Percentiles rank a stretch among this genome's conserved stretches.
These are phyloP conservation scores for Dendrocincla tyrannina DNA, from an alignment of 2,797 vertebrate species.

Conservation along the genomic window DNA sequence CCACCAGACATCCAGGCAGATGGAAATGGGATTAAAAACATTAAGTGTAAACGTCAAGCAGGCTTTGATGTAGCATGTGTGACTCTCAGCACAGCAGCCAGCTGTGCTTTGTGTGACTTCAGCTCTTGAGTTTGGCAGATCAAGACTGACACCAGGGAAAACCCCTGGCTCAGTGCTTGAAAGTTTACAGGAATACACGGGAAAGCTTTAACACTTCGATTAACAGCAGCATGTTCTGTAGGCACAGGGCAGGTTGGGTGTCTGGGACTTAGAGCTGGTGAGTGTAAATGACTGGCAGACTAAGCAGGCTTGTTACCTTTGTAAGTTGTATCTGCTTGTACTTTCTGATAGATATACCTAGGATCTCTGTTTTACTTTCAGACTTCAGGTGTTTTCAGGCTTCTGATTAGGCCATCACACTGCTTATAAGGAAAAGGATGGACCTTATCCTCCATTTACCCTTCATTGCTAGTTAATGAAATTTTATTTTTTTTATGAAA, in stretches of 20 bases:
- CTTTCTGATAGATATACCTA: not conserved
- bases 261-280: not conserved
- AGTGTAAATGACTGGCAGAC: not conserved
- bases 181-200: not conserved
- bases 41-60: not conserved
- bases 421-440: not conserved
- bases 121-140: not conserved
- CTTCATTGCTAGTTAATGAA: not conserved
- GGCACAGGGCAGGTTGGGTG: fast-evolving
- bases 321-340: not conserved
- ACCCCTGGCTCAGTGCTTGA: not conserved
- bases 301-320: not conserved
- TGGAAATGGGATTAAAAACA: not conserved
- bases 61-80: not conserved
- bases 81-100: not conserved
- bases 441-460: not conserved
- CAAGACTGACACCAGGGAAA: not conserved
- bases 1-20: fast-evolving
- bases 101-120: not conserved
- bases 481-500: not conserved
- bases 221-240: not conserved
- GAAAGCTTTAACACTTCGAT: not conserved
- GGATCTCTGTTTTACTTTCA: not conserved
- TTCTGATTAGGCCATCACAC: not conserved
- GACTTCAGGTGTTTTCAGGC: not conserved